Conservation (phyloP, 92 coral and sea anemone species). For the Virgularia gustaviana region DNA sequence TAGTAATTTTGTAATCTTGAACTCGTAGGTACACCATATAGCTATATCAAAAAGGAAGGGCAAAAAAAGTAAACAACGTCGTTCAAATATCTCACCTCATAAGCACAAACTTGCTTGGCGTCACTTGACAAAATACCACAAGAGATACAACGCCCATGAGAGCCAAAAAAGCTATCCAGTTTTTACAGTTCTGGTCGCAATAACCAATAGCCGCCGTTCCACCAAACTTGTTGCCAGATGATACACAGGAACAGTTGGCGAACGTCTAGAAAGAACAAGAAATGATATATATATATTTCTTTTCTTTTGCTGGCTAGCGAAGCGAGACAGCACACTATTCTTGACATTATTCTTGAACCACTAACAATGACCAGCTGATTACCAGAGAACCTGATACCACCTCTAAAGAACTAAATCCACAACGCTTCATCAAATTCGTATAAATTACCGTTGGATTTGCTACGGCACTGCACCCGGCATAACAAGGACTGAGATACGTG, state of each 20-base stretch:
- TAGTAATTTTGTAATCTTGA: too few relatives aligned
- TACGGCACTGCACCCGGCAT: constrained; percentile 85
- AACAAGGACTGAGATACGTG: constrained; percentile 69
- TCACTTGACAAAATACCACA: neutral
- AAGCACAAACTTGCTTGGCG: neutral
- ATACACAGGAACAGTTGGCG: neutral
- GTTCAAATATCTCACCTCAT: constrained; percentile 3
- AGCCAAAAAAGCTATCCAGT: constrained; percentile 1
- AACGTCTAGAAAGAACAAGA: constrained; percentile 4
- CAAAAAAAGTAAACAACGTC: too few relatives aligned
- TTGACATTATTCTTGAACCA: too few relatives aligned
- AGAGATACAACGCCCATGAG: neutral
- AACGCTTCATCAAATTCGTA: too few relatives aligned
- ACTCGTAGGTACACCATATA: too few relatives aligned
- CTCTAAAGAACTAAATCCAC: too few relatives aligned
- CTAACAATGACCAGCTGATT: too few relatives aligned
- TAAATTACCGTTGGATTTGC: too few relatives aligned
- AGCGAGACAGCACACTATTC: too few relatives aligned
- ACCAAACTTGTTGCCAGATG: neutral
- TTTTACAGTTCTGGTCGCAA: neutral
- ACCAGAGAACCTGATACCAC: too few relatives aligned
- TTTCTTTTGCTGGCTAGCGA: neutral
- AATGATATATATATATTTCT: neutral
- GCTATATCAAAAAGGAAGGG: too few relatives aligned
- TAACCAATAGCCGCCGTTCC: neutral